Base-by-base conservation (phyloP, 2,113 vertebrate species). In the Sorex araneus region DNA sequence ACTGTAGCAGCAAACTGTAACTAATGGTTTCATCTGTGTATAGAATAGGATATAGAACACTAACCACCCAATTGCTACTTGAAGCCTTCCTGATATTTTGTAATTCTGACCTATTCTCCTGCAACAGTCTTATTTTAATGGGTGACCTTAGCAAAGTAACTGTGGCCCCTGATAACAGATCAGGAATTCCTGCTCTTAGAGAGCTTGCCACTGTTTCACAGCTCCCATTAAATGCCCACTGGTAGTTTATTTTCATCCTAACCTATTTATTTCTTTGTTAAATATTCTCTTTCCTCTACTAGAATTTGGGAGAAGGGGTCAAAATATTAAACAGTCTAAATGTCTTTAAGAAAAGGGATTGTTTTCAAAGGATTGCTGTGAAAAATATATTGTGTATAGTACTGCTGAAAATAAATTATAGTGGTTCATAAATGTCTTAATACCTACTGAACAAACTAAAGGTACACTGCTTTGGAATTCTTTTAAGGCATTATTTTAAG, bases 251-350 rank as follows among this genome's bases (percentile, higher is more conserved):
- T 69, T 90, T 79, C 45, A 30, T 63, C 45, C 66, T 69, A 70
- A 66, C 57, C 81, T 93, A 87, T 91, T 95, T 95, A 90, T 94
- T 92, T 89, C 87, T 93, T 91, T 87, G 57, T 93, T 92, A 71
- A 70, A 47, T 43, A 84, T 87, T 79, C 28, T 64, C 3, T 81
- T 89, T 93, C 18, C 50, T 73, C 70, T 64, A 47, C n/a, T 67
- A 78, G 30, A 66, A 18, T 84, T 28, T 80, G 84, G 85, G 64
- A 8, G 64, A 8, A 32, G 66, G 83, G 43, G 12, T 82, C 83
- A 81, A 88, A 93, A 74, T 63, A 84, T 73, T 85, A 92, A 94
- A 78, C 91, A 87, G 27, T 80, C 57, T 70, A 94, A 71, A 36
- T 82, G 23, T 82, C 40, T 85, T 94, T 82, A 78, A 94, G 23